These are phyloP conservation scores for Oxycera nigricornis DNA, from an alignment of 2,888 invertebrate species.

Conservation along the genomic window DNA sequence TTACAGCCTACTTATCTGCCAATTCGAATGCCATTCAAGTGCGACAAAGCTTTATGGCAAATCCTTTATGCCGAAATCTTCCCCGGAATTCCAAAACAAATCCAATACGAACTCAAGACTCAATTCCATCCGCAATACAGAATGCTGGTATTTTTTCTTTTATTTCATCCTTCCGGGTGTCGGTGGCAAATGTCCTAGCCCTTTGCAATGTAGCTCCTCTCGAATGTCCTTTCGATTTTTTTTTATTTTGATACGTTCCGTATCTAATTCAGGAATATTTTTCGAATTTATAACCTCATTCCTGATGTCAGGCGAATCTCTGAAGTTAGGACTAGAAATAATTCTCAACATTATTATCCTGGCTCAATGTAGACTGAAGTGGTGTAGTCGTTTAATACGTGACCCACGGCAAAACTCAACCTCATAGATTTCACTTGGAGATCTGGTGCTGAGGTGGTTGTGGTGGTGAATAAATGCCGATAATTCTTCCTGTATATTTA, in stretches of 20 bases:
- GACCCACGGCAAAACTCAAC: background rate
- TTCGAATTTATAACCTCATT: slow-evolving; percentile 1
- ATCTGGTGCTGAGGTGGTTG: background rate
- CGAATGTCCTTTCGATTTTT: background rate
- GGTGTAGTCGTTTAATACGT: background rate
- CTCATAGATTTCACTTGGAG: background rate
- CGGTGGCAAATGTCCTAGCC: background rate
- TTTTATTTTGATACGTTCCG: background rate
- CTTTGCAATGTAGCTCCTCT: background rate
- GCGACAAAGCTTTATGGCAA: background rate
- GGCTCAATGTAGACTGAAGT: background rate
- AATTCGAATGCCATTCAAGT: slow-evolving; percentile 42
- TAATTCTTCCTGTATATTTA: background rate
- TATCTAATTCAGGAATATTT: background rate
- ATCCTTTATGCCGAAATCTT: slow-evolving; percentile 20
- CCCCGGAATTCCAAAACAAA: background rate
- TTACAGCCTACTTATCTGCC: slow-evolving; percentile 41
- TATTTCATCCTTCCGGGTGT: background rate
- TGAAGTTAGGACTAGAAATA: slow-evolving; percentile 4
- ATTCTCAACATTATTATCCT: slow-evolving; percentile 21
- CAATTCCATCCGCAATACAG: background rate
- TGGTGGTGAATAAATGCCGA: background rate
- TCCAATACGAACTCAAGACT: background rate
- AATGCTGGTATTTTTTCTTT: background rate
- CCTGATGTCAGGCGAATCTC: background rate